These are phyloP conservation scores for Malaclemys terrapin DNA, from an alignment of 2,113 vertebrate species.

Conservation along the genomic window DNA sequence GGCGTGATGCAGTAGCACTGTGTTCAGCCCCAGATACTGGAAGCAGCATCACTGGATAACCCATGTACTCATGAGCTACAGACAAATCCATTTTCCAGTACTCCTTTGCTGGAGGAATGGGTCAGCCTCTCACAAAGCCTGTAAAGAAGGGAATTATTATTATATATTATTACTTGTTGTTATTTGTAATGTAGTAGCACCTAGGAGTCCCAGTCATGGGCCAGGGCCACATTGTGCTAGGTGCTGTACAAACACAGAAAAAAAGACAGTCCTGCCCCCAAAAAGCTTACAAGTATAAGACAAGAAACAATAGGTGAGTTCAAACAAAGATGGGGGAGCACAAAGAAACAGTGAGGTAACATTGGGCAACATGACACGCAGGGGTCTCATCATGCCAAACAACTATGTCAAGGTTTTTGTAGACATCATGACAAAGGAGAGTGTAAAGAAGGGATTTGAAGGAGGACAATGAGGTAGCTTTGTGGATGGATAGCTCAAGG, in stretches of 20 bases:
- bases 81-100: constrained; percentile 24
- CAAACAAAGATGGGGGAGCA: background rate
- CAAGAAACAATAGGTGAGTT: no score
- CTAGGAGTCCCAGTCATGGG: no score
- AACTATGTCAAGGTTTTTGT: background rate
- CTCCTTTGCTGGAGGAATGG: background rate
- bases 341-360: fast-evolving
- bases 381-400: background rate
- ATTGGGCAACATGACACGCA: background rate
- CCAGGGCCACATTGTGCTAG: no score
- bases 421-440: background rate
- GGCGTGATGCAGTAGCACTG: constrained; percentile 38
- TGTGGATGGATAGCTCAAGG: background rate
- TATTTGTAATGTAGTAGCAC: background rate
- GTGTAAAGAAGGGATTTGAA: background rate
- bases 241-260: no score
- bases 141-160: no score
- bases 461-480: background rate
- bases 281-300: no score
- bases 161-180: no score
- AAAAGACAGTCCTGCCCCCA: no score
- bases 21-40: background rate
- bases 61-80: constrained; percentile 47
- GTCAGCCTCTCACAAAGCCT: background rate
- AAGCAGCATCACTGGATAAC: background rate